A percentile compares a stretch with the other conserved stretches of the same genome.
Conservation (phyloP, 2,888 invertebrate species). For the Brachypalpus laphriformis region DNA sequence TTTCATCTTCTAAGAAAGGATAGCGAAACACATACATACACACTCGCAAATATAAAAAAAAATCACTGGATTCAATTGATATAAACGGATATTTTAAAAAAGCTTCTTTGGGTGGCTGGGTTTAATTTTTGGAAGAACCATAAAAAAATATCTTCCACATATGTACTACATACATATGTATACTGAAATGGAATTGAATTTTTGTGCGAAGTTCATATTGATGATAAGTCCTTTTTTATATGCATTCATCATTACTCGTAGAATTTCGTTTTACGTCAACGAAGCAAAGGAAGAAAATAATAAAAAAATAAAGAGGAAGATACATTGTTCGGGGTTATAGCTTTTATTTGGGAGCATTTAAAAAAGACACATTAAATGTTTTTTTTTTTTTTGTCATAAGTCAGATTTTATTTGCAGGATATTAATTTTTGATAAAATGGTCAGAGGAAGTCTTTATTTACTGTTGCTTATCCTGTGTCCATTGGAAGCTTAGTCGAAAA, state of each 20-base stretch:
- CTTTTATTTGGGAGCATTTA: neutral
- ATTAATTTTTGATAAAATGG: constrained; percentile 2
- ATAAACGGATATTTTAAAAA: neutral
- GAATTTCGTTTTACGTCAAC: constrained; percentile 8
- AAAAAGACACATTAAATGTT: constrained; percentile 4
- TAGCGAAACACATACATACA: neutral
- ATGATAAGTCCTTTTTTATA: constrained; percentile 22
- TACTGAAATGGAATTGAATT: constrained; percentile 12
- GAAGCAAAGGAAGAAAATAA: neutral
- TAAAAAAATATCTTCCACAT: neutral
- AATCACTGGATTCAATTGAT: constrained; percentile 18
- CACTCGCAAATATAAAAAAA: neutral
- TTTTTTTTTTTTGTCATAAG: constrained; percentile 3
- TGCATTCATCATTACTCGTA: constrained; percentile 7
- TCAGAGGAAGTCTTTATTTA: constrained; percentile 5
- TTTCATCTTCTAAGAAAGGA: neutral
- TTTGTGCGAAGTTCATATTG: constrained; percentile 17
- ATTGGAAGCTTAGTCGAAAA: neutral
- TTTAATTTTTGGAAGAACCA: neutral
- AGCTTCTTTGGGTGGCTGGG: neutral
- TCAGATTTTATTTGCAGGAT: constrained; percentile 20
- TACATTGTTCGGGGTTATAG: neutral
- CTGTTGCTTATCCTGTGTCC: neutral
- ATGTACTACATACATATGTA: neutral
- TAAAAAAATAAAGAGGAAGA: neutral